These are phyloP conservation scores for Halocynthia roretzi DNA, from an alignment of 23 tunicate genomes.

Conservation along the genomic window DNA sequence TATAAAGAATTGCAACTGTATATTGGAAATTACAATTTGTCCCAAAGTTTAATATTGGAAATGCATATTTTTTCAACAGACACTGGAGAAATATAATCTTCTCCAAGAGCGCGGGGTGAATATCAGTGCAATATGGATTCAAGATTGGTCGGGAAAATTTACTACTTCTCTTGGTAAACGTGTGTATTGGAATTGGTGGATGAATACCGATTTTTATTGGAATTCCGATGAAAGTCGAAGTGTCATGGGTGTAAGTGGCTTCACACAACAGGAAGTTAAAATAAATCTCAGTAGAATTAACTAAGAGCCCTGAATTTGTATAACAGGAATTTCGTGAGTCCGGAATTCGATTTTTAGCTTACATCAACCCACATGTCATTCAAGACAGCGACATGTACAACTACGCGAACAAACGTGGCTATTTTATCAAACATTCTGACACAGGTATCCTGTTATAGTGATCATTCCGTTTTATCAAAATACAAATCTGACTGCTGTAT, in stretches of 20 bases:
- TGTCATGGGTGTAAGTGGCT: not conserved
- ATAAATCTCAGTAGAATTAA: not conserved
- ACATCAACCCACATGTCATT: conserved; percentile 95
- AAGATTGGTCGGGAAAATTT: conserved; percentile 99
- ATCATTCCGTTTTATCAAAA: not conserved
- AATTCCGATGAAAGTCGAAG: not conserved
- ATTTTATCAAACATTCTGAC: conserved; percentile 61
- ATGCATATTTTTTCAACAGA: conserved; percentile 16
- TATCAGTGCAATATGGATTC: conserved; percentile 95
- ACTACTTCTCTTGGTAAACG: conserved; percentile 82
- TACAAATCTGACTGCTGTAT: not conserved
- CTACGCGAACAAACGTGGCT: conserved; percentile 43
- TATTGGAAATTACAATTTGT: not conserved
- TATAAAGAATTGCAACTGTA: not conserved
- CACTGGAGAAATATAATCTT: conserved; percentile 24
- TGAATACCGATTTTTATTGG: conserved; percentile 63
- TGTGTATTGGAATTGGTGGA: conserved; percentile 92
- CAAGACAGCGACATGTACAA: conserved; percentile 73
- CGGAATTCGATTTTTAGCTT: conserved; percentile 65
- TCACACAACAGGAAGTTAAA: not conserved
- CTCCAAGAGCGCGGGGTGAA: conserved; percentile 47
- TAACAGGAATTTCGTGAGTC: conserved; percentile 22
- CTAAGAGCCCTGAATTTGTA: not conserved
- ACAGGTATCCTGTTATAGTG: conserved; percentile 25
- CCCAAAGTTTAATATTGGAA: not conserved